These are phyloP conservation scores for Neopelma chrysocephalum DNA, from an alignment of 2,797 vertebrate genomes.

Conservation along the genomic window DNA sequence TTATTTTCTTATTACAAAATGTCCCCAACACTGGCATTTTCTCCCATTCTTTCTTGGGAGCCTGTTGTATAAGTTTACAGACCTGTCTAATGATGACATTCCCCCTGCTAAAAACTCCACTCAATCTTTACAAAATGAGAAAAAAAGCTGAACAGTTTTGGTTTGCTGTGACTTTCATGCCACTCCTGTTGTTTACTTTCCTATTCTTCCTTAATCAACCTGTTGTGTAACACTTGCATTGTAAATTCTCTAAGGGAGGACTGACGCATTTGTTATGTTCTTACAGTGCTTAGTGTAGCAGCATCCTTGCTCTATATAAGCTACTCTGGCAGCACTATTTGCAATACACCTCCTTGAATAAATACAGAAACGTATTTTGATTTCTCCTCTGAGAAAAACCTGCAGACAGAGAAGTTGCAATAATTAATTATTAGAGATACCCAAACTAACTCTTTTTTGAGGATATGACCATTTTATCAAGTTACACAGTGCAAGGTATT, in stretches of 20 bases:
- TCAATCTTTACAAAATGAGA: not conserved
- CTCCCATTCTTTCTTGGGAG: not conserved
- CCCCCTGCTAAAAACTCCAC: not conserved
- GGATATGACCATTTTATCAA: not conserved
- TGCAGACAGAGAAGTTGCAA: not conserved
- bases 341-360: not conserved
- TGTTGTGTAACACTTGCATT: not conserved
- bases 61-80: not conserved
- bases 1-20: not conserved
- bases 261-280: not conserved
- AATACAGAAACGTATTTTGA: not conserved
- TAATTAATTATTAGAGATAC: not conserved
- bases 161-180: not conserved
- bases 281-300: not conserved
- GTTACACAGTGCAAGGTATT: not conserved
- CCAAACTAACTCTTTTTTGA: not conserved
- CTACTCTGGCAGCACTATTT: not conserved
- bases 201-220: not conserved
- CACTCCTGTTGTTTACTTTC: not conserved
- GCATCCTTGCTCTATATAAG: not conserved
- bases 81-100: not conserved
- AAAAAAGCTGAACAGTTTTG: not conserved
- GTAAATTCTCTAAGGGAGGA: not conserved
- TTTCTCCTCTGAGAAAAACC: not conserved
- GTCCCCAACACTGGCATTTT: not conserved